phyloP scores from a whole-genome alignment of 2,797 vertebrate species.

The Rhodeus uyekii region DNA sequence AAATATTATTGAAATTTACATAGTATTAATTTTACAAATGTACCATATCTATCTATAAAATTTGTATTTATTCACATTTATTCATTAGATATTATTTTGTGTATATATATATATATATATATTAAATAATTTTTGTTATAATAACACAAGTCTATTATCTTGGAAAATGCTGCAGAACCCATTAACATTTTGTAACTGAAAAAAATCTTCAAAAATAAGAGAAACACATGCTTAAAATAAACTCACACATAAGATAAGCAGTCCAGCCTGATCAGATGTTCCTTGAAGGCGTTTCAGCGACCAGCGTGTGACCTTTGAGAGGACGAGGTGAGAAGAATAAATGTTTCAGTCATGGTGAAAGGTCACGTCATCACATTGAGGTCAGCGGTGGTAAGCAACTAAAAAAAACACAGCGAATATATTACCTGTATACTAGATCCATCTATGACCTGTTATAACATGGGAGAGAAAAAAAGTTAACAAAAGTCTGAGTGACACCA shows the following conservation, averaged over 20 bases:
- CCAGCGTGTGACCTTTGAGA: neutral
- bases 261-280: neutral
- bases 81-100: too few relatives aligned
- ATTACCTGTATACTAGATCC: neutral
- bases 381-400: neutral
- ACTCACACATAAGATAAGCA: neutral
- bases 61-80: too few relatives aligned
- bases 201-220: neutral
- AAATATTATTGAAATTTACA: too few relatives aligned
- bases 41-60: too few relatives aligned
- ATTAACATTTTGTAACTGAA: neutral
- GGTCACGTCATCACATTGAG: conserved; percentile 12
- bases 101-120: neutral
- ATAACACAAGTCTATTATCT: neutral
- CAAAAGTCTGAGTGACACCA: neutral
- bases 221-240: neutral
- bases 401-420: neutral
- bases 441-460: neutral
- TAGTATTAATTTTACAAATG: too few relatives aligned
- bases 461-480: neutral
- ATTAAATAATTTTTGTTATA: neutral
- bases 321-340: conserved; percentile 5
- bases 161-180: neutral
- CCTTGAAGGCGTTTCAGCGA: neutral
- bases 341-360: neutral